A percentile compares a stretch with the other conserved stretches of the same genome.
Conservation (phyloP, 2,797 vertebrate genomes). For the Cuniculus paca region DNA sequence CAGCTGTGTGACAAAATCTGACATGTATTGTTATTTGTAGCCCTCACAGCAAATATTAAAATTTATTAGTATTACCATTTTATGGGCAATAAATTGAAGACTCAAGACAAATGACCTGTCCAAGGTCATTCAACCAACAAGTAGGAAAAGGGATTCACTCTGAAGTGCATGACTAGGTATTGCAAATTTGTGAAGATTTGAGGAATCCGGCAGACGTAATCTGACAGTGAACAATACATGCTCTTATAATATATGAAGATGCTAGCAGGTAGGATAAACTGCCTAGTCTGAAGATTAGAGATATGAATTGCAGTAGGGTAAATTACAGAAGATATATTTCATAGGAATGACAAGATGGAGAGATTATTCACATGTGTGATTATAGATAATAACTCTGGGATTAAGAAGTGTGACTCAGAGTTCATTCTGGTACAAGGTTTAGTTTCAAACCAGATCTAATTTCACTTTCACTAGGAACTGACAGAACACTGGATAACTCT, state of each 20-base stretch:
- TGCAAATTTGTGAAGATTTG: neutral
- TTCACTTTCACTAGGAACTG: neutral
- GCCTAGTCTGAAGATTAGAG: neutral
- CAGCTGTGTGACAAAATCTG: neutral
- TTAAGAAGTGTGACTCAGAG: slow-evolving; percentile 12
- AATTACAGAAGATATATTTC: neutral
- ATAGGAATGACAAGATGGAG: slow-evolving; percentile 15
- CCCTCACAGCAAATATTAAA: neutral
- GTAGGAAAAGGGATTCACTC: neutral
- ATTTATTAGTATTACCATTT: neutral
- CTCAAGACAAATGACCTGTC: neutral
- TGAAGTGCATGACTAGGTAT: neutral
- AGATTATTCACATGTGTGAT: neutral
- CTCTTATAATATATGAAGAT: neutral
- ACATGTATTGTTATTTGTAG: neutral
- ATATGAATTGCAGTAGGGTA: neutral
- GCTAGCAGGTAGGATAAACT: neutral
- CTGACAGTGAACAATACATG: neutral
- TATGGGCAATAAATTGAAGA: neutral
- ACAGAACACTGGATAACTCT: neutral
- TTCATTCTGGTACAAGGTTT: neutral
- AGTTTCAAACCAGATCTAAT: neutral
- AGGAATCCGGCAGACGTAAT: neutral
- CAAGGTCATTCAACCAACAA: neutral
- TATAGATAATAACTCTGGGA: slow-evolving; percentile 13